Conservation (phyloP, 2,113 vertebrate species). For the Cygnus atratus region DNA sequence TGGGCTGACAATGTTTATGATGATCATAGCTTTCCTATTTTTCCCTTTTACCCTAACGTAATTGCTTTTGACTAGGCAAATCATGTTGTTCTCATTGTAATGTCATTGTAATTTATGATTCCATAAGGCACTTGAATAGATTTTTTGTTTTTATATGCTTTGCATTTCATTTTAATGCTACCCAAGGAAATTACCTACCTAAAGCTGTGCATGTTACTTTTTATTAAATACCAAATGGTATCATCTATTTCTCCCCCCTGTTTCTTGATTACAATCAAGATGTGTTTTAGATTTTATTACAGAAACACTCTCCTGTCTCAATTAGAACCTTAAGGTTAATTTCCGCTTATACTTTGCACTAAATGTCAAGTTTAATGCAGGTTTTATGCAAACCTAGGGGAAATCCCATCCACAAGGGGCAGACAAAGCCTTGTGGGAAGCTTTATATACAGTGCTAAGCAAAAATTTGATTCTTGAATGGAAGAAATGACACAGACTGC, state of each 20-base stretch:
- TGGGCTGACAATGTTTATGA: conserved; percentile 61
- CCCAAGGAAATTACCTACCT: conserved; percentile 63
- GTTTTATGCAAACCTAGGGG: not conserved
- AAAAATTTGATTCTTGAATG: not conserved
- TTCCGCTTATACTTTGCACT: not conserved
- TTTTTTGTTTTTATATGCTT: conserved; percentile 62
- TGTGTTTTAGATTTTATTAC: conserved; percentile 38
- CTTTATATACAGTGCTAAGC: not conserved
- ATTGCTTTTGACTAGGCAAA: conserved; percentile 70
- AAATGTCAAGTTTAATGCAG: conserved; percentile 39
- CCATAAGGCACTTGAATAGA: conserved; percentile 55
- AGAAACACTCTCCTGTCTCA: conserved; percentile 49
- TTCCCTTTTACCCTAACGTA: conserved; percentile 40
- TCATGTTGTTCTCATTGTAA: conserved; percentile 65
- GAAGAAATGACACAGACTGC: not conserved
- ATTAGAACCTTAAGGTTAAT: conserved; percentile 54
- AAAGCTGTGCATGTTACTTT: conserved; percentile 36
- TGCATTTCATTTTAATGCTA: conserved; percentile 68
- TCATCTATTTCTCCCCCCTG: not conserved
- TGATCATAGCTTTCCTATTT: conserved; percentile 48
- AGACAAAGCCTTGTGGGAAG: not conserved
- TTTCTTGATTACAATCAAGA: conserved; percentile 69
- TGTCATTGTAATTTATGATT: conserved; percentile 71
- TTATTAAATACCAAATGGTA: conserved; percentile 51
- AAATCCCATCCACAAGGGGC: not conserved